Evolutionary conservation across 2,888 invertebrate genomes (phyloP), one percentile per base, ranked within the genome.

Genomic region (Sarcophaga variegata): DNA sequence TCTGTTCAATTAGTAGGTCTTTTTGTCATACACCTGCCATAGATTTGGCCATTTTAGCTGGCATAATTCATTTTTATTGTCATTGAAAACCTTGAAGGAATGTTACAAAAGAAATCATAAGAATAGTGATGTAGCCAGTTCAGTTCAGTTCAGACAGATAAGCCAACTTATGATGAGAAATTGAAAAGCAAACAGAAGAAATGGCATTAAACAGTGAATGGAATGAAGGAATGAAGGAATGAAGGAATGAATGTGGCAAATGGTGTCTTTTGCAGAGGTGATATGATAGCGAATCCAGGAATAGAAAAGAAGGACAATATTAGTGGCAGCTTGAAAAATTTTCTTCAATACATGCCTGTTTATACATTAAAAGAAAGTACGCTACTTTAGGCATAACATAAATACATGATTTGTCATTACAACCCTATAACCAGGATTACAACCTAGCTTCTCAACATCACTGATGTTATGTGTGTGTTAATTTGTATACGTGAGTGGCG

Each of bases 61-160:
- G 49, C 74, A 49, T 78, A 74, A 79, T 82, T 82, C 70, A 76
- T 79, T 75, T 82, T 82, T 76, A 67, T 80, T 86, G 76, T 71
- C 47, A 47, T 71, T 82, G 6, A 54, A 85, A 85, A 66, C 59
- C 74, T 85, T 74, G 14, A 72, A 77, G 62, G 67, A 47, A 60
- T n/a, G 17, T 14, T 54, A 54, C 12, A 59, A 67, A 77, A 37
- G 22, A 37, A 75, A 75, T 54, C 54, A 54, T 54, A 54, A 54
- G 54, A 54, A 54, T 54, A 37, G 37, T 3, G 3, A 10, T 37
- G 37, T 37, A 37, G 37, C 37, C 37, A 37, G 37, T 37, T 37
- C 37, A 37, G 37, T 37, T 37, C 37, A 37, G 37, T 1, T 37
- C 37, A 37, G 37, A 37, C 8, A 37, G 37, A 37, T 37, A 37